A percentile compares a stretch with the other conserved stretches of the same genome.
Conservation (phyloP, 2,888 invertebrate genomes). For the Steromphala cineraria region DNA sequence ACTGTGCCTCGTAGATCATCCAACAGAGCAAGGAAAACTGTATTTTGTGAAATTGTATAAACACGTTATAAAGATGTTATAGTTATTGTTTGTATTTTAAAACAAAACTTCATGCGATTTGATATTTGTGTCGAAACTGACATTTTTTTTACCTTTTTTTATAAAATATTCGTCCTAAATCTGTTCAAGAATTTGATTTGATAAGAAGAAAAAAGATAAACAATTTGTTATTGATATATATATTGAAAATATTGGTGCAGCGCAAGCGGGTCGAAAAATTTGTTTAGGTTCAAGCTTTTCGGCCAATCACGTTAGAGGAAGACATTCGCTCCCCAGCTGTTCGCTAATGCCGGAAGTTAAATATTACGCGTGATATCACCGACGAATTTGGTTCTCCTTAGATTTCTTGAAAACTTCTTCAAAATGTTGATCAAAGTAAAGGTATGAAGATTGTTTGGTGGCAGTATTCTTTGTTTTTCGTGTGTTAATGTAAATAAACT, state of each 20-base stretch:
- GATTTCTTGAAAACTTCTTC: neutral
- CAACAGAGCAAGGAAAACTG: no score
- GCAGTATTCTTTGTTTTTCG: neutral
- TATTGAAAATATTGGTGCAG: neutral
- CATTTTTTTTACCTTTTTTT: no score
- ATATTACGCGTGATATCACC: neutral
- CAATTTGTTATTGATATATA: no score
- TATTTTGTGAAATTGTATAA: no score
- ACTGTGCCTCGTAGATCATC: no score
- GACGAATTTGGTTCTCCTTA: neutral
- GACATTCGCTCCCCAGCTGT: neutral
- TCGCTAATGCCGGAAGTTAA: neutral
- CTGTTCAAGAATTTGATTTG: no score
- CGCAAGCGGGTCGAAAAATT: neutral
- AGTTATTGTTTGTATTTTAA: no score
- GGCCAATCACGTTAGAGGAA: neutral
- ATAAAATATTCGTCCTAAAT: no score
- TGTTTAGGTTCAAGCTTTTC: neutral
- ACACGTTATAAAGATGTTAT: no score
- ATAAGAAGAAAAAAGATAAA: no score
- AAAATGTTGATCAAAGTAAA: constrained; percentile 46
- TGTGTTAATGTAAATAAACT: neutral
- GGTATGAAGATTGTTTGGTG: constrained; percentile 24
- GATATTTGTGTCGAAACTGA: no score
- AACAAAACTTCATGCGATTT: no score